These are phyloP conservation scores for Syritta pipiens DNA, from an alignment of 2,888 invertebrate genomes.

Conservation along the genomic window DNA sequence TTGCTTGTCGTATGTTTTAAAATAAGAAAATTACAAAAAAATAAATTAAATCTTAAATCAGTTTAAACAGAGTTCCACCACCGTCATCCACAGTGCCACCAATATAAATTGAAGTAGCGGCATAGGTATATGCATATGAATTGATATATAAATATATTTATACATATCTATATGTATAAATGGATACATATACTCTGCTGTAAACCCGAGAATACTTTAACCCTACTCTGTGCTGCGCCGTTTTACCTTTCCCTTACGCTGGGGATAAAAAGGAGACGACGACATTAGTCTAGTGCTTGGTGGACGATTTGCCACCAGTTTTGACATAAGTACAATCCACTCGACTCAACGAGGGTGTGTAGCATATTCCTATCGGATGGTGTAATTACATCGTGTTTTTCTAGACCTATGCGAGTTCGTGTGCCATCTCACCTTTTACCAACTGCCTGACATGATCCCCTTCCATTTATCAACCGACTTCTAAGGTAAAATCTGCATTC, in stretches of 20 bases:
- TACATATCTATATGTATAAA: not conserved
- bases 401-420: conserved; percentile 26
- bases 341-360: conserved; percentile 70
- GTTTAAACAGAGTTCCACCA: conserved; percentile 45
- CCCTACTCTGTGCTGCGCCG: conserved; percentile 12
- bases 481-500: conserved; percentile 44
- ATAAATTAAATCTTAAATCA: conserved; percentile 27
- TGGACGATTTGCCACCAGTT: conserved; percentile 63
- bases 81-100: conserved; percentile 18
- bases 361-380: conserved; percentile 57
- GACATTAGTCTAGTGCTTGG: conserved; percentile 50
- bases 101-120: conserved; percentile 9
- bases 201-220: conserved; percentile 39
- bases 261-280: conserved; percentile 14
- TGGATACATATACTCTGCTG: conserved; percentile 18
- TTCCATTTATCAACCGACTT: conserved; percentile 45
- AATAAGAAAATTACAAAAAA: not conserved
- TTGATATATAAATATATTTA: not conserved
- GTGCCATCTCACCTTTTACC: not conserved
- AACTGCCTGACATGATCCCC: conserved; percentile 24
- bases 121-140: not conserved
- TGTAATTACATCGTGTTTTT: conserved; percentile 56
- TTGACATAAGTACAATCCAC: conserved; percentile 73
- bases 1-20: no score
- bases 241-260: conserved; percentile 15